Percentiles rank a stretch among this genome's conserved stretches.
phyloP scores from a whole-genome alignment of 2,888 invertebrate genomes.

The Metellina segmentata region DNA sequence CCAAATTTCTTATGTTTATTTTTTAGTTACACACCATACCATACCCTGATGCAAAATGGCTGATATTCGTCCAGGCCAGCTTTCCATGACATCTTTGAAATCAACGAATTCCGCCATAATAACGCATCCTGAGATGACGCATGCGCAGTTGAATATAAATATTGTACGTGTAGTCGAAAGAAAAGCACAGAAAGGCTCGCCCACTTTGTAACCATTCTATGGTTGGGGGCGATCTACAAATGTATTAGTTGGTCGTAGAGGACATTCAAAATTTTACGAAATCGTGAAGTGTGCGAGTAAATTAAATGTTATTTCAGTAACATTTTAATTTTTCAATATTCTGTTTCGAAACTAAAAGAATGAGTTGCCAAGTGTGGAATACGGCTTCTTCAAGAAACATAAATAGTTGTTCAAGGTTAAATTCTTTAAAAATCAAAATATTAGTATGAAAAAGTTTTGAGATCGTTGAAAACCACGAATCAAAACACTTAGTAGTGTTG shows the following conservation, averaged over 20 bases:
- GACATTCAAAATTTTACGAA: neutral
- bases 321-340: no score
- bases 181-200: slow-evolving; percentile 39
- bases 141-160: slow-evolving; percentile 43
- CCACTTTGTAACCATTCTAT: slow-evolving; percentile 23
- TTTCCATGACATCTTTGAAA: slow-evolving; percentile 48
- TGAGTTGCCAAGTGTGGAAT: no score
- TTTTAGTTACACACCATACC: slow-evolving; percentile 58
- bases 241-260: neutral
- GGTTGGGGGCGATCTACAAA: slow-evolving; percentile 34
- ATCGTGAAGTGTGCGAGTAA: no score
- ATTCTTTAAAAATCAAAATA: no score
- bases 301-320: no score
- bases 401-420: no score
- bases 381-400: no score
- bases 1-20: slow-evolving; percentile 59
- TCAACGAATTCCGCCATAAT: slow-evolving; percentile 63
- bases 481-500: no score
- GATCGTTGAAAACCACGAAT: no score
- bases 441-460: no score
- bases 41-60: slow-evolving; percentile 70
- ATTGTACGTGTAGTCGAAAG: slow-evolving; percentile 65
- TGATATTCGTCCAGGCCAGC: slow-evolving; percentile 54
- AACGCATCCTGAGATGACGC: slow-evolving; percentile 32
- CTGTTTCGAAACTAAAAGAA: no score